phyloP scores from a whole-genome alignment of 2,888 invertebrate species.

The Agrotis puta region DNA sequence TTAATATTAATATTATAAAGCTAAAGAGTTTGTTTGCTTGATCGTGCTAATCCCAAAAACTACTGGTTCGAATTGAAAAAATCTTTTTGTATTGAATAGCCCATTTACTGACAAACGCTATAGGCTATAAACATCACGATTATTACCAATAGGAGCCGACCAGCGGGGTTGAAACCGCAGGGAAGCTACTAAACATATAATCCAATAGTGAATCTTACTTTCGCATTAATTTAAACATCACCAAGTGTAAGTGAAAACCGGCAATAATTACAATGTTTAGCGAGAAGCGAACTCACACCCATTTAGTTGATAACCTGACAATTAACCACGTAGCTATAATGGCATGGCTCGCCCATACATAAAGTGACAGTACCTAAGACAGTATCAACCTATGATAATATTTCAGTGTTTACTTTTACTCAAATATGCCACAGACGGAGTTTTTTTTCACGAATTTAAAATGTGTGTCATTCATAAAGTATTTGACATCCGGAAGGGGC shows the following conservation, averaged over 20 bases:
- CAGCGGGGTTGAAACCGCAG: too few species aligned
- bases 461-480: neutral
- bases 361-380: constrained; percentile 48
- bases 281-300: neutral
- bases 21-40: too few species aligned
- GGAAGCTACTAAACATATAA: too few species aligned
- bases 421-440: neutral
- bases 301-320: neutral
- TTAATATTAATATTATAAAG: too few species aligned
- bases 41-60: too few species aligned
- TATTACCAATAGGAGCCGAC: too few species aligned
- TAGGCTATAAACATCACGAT: too few species aligned
- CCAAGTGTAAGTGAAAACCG: neutral
- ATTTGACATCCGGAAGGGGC: neutral
- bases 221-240: neutral
- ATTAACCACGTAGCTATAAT: constrained; percentile 5
- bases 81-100: too few species aligned
- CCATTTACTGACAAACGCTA: too few species aligned
- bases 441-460: neutral
- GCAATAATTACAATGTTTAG: neutral
- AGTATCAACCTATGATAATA: too few species aligned
- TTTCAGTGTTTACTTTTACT: too few species aligned
- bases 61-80: too few species aligned
- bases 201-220: neutral
- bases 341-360: constrained; percentile 18